A percentile compares a stretch with the other conserved stretches of the same genome.
Conservation (phyloP, 2,888 invertebrate species). For the Chironomus riparius region DNA sequence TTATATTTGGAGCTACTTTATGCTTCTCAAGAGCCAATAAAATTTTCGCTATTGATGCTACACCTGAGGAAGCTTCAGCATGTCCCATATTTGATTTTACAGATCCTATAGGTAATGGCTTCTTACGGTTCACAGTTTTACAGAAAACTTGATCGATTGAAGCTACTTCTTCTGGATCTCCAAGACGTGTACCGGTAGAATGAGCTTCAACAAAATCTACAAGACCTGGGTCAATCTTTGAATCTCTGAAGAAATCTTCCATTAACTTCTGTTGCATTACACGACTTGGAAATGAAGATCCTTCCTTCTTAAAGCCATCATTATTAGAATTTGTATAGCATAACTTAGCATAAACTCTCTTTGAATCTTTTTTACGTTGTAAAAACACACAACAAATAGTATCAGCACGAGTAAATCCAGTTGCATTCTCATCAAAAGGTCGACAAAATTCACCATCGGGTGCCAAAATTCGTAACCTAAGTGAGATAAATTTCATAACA, state of each 20-base stretch:
- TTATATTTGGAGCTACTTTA: constrained; percentile 67
- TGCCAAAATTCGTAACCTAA: constrained; percentile 20
- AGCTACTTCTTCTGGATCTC: constrained; percentile 68
- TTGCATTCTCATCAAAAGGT: constrained; percentile 33
- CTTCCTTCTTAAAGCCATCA: constrained; percentile 44
- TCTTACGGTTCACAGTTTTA: constrained; percentile 52
- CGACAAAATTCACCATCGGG: constrained; percentile 32
- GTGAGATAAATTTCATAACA: constrained; percentile 30
- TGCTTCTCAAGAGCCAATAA: constrained; percentile 64
- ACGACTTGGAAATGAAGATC: constrained; percentile 34
- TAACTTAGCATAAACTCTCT: constrained; percentile 52
- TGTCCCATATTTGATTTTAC: constrained; percentile 86
- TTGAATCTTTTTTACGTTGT: constrained; percentile 51
- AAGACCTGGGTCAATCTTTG: constrained; percentile 43
- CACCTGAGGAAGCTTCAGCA: constrained; percentile 67
- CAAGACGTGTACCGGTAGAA: constrained; percentile 54
- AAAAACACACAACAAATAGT: constrained; percentile 41
- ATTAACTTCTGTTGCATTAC: constrained; percentile 37
- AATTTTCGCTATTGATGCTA: constrained; percentile 67
- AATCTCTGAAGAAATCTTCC: constrained; percentile 45
- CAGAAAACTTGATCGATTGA: constrained; percentile 68
- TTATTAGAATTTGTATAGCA: constrained; percentile 51
- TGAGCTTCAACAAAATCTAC: constrained; percentile 52
- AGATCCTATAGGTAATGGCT: constrained; percentile 68
- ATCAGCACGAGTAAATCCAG: constrained; percentile 55